Evolutionary conservation across 23 tunicate genomes (phyloP).

Genomic region (Halocynthia roretzi): DNA sequence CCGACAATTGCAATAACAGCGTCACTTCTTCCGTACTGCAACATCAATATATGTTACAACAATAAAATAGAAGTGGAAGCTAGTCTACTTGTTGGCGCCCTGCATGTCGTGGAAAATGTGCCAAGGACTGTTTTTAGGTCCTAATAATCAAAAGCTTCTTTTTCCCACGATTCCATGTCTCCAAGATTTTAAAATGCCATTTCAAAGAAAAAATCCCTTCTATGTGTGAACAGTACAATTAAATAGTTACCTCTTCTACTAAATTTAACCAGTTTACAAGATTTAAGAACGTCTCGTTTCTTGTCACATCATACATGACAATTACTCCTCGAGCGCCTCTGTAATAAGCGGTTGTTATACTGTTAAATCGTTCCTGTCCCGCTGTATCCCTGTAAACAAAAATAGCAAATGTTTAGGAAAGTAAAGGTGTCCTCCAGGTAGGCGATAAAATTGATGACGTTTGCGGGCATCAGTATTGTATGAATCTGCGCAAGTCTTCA

Average conservation of each 20-base stretch:
- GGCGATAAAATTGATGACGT: no score
- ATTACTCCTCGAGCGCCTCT: constrained; percentile 76
- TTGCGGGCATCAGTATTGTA: no score
- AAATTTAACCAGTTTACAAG: constrained; percentile 68
- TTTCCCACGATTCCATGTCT: background rate
- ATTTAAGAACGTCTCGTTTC: constrained; percentile 46
- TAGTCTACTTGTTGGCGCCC: no score
- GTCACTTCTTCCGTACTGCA: constrained; percentile 65
- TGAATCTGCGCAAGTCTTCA: no score
- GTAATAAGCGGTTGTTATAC: constrained; percentile 94
- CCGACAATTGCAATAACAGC: constrained; percentile 78
- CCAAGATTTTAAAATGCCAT: background rate
- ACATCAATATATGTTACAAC: background rate
- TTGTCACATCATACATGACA: constrained; percentile 86
- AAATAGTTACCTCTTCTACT: constrained; percentile 39
- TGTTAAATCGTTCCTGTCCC: constrained; percentile 94
- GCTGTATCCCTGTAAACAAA: constrained; percentile 81
- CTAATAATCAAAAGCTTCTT: background rate
- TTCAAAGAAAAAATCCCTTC: background rate
- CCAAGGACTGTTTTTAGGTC: no score
- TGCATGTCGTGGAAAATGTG: no score
- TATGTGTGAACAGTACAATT: background rate
- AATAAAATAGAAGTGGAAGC: background rate
- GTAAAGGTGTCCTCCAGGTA: no score
- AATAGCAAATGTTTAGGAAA: background rate